phyloP scores from a whole-genome alignment of 2,797 vertebrate genomes.

The Pempheris klunzingeri region DNA sequence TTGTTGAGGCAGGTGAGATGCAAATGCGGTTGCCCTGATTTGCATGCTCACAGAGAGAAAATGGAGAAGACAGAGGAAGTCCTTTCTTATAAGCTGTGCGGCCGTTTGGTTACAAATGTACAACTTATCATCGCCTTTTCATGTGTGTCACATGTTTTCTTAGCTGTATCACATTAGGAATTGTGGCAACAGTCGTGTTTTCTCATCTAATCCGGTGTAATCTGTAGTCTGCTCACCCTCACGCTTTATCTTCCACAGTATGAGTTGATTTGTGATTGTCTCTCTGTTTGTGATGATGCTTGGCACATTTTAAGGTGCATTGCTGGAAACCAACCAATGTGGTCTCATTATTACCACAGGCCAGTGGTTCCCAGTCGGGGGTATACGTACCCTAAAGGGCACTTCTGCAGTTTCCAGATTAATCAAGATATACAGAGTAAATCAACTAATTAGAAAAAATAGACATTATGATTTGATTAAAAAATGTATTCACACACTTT shows the following conservation, averaged over 20 bases:
- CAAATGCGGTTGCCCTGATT: conserved; percentile 73
- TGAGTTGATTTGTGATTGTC: conserved; percentile 21
- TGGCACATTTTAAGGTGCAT: conserved; percentile 12
- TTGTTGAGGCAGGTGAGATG: conserved; percentile 80
- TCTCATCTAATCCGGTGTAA: conserved; percentile 23
- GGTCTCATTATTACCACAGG: background rate
- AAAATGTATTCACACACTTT: background rate
- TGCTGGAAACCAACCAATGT: background rate
- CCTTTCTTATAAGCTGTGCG: conserved; percentile 8
- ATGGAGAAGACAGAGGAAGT: conserved; percentile 1
- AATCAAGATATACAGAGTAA: background rate
- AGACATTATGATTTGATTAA: background rate
- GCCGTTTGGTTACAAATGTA: conserved; percentile 1
- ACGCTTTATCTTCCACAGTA: conserved; percentile 5
- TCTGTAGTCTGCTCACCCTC: conserved; percentile 1
- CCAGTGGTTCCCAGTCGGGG: conserved; percentile 6
- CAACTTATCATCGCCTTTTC: conserved; percentile 15
- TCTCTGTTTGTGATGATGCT: conserved; percentile 33
- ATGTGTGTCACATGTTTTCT: conserved; percentile 5
- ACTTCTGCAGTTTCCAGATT: background rate
- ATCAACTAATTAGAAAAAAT: background rate
- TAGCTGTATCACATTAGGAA: background rate
- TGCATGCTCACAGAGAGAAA: conserved; percentile 60
- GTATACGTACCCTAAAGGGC: background rate
- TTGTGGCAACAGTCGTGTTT: background rate